A percentile compares a stretch with the other conserved stretches of the same genome.
These are phyloP conservation scores for Dicranocentrus wangi DNA, from an alignment of 2,888 invertebrate species.

Conservation along the genomic window DNA sequence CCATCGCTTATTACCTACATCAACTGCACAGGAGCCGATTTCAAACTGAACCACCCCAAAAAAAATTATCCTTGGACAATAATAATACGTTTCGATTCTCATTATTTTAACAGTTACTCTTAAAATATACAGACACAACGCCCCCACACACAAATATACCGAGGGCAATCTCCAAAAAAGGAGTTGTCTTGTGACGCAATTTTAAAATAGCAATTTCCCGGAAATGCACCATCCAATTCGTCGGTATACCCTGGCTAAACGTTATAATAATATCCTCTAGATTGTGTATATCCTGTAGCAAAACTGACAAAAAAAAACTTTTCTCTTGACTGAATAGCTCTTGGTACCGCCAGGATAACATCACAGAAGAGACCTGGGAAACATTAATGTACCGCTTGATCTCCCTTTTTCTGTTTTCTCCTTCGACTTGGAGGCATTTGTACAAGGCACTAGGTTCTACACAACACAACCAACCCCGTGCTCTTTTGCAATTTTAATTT, in stretches of 20 bases:
- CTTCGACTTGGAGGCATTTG: constrained; percentile 19
- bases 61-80: no score
- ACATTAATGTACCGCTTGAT: constrained; percentile 13
- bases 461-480: constrained; percentile 10
- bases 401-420: constrained; percentile 2
- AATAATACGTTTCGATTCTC: no score
- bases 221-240: background rate
- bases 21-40: no score
- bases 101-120: background rate
- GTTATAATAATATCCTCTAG: no score
- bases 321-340: constrained; percentile 5
- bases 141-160: background rate
- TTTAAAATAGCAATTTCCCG: constrained; percentile 1
- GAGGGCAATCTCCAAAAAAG: background rate
- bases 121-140: background rate
- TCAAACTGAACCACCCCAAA: no score
- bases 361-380: background rate
- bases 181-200: background rate
- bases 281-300: no score
- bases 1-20: no score
- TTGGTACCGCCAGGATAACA: constrained; percentile 14
- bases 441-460: constrained; percentile 15
- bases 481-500: constrained; percentile 64
- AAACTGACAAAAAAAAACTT: no score
- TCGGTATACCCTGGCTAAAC: no score